Percentiles rank a stretch among this genome's conserved stretches.
phyloP scores from a whole-genome alignment of 2,113 vertebrate genomes.

The Artemisiospiza belli region DNA sequence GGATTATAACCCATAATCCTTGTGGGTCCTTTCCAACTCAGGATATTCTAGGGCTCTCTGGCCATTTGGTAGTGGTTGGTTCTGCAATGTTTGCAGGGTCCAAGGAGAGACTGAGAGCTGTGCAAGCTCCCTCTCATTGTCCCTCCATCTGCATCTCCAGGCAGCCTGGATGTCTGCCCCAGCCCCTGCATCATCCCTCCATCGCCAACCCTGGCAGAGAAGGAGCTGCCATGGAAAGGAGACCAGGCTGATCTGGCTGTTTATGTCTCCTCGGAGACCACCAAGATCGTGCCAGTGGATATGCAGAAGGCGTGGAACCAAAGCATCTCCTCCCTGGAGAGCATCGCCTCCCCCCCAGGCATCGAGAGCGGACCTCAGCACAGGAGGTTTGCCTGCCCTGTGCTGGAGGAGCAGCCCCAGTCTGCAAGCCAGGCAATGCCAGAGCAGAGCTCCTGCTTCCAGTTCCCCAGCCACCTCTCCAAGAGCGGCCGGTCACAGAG shows the following conservation, averaged over 20 bases:
- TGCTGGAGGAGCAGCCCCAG: conserved; percentile 65
- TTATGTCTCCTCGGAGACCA: conserved; percentile 90
- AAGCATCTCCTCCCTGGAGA: conserved; percentile 95
- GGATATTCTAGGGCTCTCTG: background rate
- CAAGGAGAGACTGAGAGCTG: background rate
- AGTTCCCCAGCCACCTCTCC: conserved; percentile 72
- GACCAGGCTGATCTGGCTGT: conserved; percentile 83
- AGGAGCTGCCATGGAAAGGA: conserved; percentile 90
- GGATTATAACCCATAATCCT: background rate
- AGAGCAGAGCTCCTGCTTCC: conserved; percentile 74
- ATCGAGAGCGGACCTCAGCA: conserved; percentile 70
- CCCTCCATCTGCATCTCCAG: conserved; percentile 48
- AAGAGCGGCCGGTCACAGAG: conserved; percentile 72
- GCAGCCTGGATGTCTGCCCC: conserved; percentile 81
- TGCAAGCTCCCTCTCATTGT: background rate
- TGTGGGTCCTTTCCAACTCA: background rate
- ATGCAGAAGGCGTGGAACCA: conserved; percentile 95
- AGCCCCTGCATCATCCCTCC: conserved; percentile 80
- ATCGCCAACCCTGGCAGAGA: conserved; percentile 82
- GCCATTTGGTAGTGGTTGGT: background rate
- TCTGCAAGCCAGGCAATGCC: conserved; percentile 13
- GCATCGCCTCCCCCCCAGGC: conserved; percentile 87
- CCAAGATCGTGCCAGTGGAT: conserved; percentile 94
- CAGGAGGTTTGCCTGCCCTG: conserved; percentile 65
- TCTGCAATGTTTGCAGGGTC: background rate